These are phyloP conservation scores for Ceratosolen solmsi DNA, from an alignment of 1,140 invertebrate genomes.

Conservation along the genomic window DNA sequence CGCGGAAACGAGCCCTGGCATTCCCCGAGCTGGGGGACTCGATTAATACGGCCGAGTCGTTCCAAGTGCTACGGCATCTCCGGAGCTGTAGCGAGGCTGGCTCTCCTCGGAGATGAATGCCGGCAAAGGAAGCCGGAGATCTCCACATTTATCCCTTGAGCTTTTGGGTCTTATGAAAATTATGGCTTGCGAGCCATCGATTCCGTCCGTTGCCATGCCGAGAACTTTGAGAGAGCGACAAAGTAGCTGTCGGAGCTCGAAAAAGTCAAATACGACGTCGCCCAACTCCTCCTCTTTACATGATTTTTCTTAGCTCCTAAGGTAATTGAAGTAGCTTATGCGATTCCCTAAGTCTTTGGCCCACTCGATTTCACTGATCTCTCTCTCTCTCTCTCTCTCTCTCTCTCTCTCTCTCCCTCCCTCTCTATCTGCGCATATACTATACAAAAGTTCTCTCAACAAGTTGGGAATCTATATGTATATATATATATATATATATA, in stretches of 20 bases:
- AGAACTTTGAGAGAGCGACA: not conserved
- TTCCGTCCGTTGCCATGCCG: not conserved
- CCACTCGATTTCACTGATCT: no score
- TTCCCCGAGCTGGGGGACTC: not conserved
- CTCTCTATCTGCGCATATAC: no score
- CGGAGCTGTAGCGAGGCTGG: no score
- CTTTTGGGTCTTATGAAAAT: slow-evolving; percentile 1
- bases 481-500: not conserved
- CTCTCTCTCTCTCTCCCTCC: not conserved
- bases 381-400: not conserved
- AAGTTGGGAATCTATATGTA: not conserved
- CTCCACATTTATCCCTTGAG: slow-evolving; percentile 27
- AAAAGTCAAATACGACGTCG: slow-evolving; percentile 31
- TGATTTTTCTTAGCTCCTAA: slow-evolving; percentile 1
- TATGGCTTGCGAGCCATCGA: not conserved
- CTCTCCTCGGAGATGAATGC: not conserved
- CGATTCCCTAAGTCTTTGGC: slow-evolving; percentile 30
- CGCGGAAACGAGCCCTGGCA: not conserved
- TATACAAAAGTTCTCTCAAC: not conserved
- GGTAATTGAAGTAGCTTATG: slow-evolving; percentile 38
- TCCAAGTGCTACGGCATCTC: no score
- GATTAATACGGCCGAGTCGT: slow-evolving; percentile 27
- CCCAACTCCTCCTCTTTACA: no score
- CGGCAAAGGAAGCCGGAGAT: not conserved
- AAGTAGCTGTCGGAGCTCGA: not conserved